Evolutionary conservation across 2,888 invertebrate genomes (phyloP), one percentile per base, ranked within the genome.

Genomic region (Aspidapion aeneum): DNA sequence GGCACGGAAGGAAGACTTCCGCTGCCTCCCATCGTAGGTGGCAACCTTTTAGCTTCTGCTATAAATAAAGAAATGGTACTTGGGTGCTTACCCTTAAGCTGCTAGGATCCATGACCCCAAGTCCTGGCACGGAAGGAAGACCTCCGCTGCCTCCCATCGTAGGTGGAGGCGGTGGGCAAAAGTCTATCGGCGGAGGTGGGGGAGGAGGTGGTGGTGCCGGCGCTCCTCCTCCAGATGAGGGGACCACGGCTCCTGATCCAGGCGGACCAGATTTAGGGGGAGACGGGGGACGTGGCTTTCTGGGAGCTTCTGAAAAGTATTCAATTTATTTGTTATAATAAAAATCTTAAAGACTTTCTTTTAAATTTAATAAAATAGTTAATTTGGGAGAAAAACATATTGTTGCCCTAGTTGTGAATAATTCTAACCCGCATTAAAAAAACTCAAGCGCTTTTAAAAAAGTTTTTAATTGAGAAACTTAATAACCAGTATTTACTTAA

Each of bases 131-230:
- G 35, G 35, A 7, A 35, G 35, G 35, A 12, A 12, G 35, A 1
- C 61, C 60, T 55, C 60, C 64, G 35, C 58, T 64, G 18, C 48
- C 58, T 35, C 35, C 35, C 35, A 49, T 52, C 19, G 69, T 69
- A 22, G 72, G 70, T n/a, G 73, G n/a, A n/a, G n/a, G 72, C 17
- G 73, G 70, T 60, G 63, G 63, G 5, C 65, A 62, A 21, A 55
- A 35, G 21, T 58, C 62, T 52, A 56, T 62, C 12, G 70, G 71
- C 21, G 70, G 71, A 1, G 69, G 64, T 55, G 59, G 56, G 16
- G 72, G 71, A 18, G 77, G 74, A 16, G 77, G 75, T 7, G 77
- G 74, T 50, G 76, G 73, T 7, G 75, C 68, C 16, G 74, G 70
- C 1, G 71, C 63, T n/a, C n/a, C n/a, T n/a, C n/a, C n/a, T n/a